Conservation (phyloP, 2,888 invertebrate species). For the Tenodera sinensis region DNA sequence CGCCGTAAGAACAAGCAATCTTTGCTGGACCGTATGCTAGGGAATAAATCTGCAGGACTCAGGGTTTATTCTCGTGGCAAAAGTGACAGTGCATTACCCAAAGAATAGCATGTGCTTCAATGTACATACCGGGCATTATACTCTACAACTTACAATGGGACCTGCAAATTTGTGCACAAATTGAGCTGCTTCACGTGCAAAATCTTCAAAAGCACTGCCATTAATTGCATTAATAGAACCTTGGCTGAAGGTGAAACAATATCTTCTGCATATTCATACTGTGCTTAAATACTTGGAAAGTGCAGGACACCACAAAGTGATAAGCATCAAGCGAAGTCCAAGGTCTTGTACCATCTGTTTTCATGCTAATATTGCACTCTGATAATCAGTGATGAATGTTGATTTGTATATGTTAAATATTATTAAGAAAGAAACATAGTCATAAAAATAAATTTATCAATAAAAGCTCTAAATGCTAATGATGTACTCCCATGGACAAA, state of each 20-base stretch:
- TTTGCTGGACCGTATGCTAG: slow-evolving; percentile 74
- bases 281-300: not conserved
- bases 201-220: not conserved
- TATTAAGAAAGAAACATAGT: too few species aligned
- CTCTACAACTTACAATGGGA: not conserved
- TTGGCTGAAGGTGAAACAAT: not conserved
- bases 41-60: slow-evolving; percentile 63
- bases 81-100: slow-evolving; percentile 83
- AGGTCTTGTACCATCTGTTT: not conserved
- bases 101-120: slow-evolving; percentile 51
- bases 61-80: slow-evolving; percentile 79
- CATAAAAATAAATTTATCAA: too few species aligned
- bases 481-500: too few species aligned
- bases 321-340: not conserved
- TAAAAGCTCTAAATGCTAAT: too few species aligned
- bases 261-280: not conserved
- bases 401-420: not conserved
- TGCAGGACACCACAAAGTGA: not conserved
- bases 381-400: not conserved
- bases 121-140: not conserved
- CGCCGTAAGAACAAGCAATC: slow-evolving; percentile 83
- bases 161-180: not conserved
- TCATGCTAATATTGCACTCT: not conserved
- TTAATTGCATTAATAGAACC: not conserved
- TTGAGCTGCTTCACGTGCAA: not conserved